Evolutionary conservation across 2,113 vertebrate species (phyloP).

Genomic region (Herpailurus yagouaroundi): DNA sequence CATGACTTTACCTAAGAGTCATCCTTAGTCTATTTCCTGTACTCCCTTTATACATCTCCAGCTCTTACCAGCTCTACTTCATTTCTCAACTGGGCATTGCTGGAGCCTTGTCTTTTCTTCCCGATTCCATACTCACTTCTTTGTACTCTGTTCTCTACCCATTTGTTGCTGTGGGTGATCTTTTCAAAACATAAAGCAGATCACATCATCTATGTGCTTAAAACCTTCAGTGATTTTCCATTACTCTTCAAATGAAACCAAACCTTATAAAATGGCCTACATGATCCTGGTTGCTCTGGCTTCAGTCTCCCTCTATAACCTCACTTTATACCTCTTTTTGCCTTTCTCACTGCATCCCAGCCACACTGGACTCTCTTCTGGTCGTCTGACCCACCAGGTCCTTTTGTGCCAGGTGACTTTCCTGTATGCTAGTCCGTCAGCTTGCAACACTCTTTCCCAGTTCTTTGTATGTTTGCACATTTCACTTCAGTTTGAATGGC

Average conservation of each 20-base stretch:
- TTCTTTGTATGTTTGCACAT: background rate
- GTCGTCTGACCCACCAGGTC: background rate
- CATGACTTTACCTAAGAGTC: background rate
- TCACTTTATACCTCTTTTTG: background rate
- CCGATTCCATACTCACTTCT: background rate
- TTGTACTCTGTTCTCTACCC: background rate
- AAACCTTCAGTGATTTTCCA: background rate
- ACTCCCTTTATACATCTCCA: background rate
- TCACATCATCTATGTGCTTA: background rate
- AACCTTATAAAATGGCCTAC: background rate
- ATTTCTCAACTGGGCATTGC: background rate
- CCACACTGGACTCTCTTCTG: background rate
- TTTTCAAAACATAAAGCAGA: slow-evolving; percentile 10
- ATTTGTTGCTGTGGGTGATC: background rate
- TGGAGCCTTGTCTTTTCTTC: background rate
- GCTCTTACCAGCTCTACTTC: background rate
- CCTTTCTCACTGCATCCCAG: background rate
- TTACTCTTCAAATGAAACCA: background rate
- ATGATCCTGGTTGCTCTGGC: background rate
- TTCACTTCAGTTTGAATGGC: background rate
- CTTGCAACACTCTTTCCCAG: background rate
- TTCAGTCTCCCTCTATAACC: background rate
- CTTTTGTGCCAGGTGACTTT: background rate
- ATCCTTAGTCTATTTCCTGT: background rate
- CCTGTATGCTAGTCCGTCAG: background rate